Conservation (phyloP, 2,888 invertebrate genomes). For the Craniophora ligustri region DNA sequence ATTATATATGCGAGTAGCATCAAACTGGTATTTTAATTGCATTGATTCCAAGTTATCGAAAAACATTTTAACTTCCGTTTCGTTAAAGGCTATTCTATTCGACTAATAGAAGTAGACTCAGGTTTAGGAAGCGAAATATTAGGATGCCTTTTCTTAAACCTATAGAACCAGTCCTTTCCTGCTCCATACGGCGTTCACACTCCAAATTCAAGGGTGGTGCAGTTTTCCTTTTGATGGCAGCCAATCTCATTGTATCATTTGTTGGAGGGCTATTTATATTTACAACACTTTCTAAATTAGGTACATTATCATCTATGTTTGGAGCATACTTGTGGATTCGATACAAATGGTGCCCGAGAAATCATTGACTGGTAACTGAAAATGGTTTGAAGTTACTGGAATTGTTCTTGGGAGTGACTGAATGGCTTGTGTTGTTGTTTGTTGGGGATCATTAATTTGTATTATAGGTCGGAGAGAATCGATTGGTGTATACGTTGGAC, state of each 20-base stretch:
- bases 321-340: slow-evolving; percentile 8
- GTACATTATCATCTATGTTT: slow-evolving; percentile 1
- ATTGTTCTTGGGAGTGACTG: too few species aligned
- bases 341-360: not conserved
- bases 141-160: too few species aligned
- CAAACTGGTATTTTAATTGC: too few species aligned
- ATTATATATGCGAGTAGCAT: too few species aligned
- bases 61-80: too few species aligned
- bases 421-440: not conserved
- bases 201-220: slow-evolving; percentile 24
- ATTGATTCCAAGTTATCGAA: too few species aligned
- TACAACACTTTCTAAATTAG: slow-evolving; percentile 9
- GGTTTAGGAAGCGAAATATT: too few species aligned
- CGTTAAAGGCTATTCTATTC: too few species aligned
- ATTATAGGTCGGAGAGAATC: not conserved
- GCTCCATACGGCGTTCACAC: slow-evolving; percentile 19
- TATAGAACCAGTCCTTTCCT: too few species aligned
- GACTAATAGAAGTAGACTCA: too few species aligned
- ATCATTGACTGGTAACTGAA: not conserved
- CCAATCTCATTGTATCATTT: slow-evolving; percentile 13
- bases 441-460: too few species aligned
- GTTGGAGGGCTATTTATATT: not conserved
- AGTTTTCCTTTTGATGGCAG: slow-evolving; percentile 18
- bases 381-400: too few species aligned
- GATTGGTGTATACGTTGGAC: slow-evolving; percentile 1